Percentiles rank a stretch among this genome's conserved stretches.
phyloP scores from a whole-genome alignment of 2,113 vertebrate genomes.

The Pterocles gutturalis region DNA sequence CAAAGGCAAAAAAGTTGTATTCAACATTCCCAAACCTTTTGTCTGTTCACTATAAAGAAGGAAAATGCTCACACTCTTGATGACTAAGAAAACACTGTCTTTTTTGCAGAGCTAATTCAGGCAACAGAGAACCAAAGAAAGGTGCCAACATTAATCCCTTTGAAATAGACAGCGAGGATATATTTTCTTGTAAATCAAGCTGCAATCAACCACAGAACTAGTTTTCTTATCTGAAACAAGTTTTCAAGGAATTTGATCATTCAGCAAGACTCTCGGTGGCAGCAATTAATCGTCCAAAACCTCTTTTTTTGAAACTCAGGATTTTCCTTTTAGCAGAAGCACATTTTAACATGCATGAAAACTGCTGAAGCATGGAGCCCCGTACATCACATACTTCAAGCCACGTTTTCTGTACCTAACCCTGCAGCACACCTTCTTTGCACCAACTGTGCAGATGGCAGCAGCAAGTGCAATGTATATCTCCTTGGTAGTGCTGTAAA shows the following conservation, averaged over 20 bases:
- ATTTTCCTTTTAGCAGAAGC: background rate
- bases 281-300: background rate
- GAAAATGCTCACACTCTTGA: background rate
- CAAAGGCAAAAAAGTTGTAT: background rate
- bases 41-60: background rate
- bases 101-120: background rate
- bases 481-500: background rate
- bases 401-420: background rate
- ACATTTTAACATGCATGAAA: background rate
- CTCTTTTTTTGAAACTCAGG: fast-evolving
- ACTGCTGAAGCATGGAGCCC: background rate
- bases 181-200: background rate
- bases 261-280: background rate
- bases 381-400: fast-evolving
- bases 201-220: background rate
- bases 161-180: background rate
- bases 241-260: background rate
- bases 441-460: background rate
- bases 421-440: background rate
- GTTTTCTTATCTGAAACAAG: background rate
- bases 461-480: background rate
- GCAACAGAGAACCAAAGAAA: background rate
- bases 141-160: background rate
- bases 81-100: background rate
- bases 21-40: background rate